Evolutionary conservation across 53 echinoderm and acorn worm species (phyloP).

Genomic region (Hippasteria phrygiana): DNA sequence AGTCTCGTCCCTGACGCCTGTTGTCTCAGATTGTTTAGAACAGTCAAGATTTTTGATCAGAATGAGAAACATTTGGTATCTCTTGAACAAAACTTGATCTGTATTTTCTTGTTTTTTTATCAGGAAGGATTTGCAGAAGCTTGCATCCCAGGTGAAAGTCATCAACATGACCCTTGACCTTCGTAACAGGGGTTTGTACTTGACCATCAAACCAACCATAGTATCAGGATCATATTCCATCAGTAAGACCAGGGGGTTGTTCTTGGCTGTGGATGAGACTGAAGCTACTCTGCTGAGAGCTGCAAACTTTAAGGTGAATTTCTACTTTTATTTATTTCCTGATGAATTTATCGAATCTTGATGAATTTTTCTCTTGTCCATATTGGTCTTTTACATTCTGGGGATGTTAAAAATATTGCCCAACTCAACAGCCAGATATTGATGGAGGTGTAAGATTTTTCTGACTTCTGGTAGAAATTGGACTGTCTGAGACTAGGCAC

Average conservation of each 20-base stretch:
- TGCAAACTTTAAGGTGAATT: constrained; percentile 85
- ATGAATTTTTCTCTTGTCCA: too few relatives aligned
- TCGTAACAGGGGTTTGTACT: constrained; percentile 51
- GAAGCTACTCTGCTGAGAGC: constrained; percentile 59
- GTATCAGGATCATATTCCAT: constrained; percentile 70
- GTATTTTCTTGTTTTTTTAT: not conserved
- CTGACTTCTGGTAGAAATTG: too few relatives aligned
- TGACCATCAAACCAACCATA: constrained; percentile 62
- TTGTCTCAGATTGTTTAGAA: too few relatives aligned
- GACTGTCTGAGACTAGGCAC: too few relatives aligned
- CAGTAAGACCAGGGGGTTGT: constrained; percentile 69
- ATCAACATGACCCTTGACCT: constrained; percentile 53
- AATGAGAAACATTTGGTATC: too few relatives aligned
- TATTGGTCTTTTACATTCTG: too few relatives aligned
- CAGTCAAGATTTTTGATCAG: too few relatives aligned
- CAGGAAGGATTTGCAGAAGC: constrained; percentile 37
- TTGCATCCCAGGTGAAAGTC: constrained; percentile 38
- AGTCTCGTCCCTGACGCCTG: too few relatives aligned
- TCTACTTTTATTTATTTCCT: not conserved
- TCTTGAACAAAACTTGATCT: too few relatives aligned
- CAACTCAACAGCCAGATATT: too few relatives aligned
- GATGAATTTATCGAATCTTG: too few relatives aligned
- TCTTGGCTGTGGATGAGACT: constrained; percentile 68
- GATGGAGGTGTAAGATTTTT: too few relatives aligned
- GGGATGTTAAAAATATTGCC: not conserved